Evolutionary conservation across 2,888 invertebrate species (phyloP), one percentile per base, ranked within the genome.

Genomic region (Teleiodes luculella): DNA sequence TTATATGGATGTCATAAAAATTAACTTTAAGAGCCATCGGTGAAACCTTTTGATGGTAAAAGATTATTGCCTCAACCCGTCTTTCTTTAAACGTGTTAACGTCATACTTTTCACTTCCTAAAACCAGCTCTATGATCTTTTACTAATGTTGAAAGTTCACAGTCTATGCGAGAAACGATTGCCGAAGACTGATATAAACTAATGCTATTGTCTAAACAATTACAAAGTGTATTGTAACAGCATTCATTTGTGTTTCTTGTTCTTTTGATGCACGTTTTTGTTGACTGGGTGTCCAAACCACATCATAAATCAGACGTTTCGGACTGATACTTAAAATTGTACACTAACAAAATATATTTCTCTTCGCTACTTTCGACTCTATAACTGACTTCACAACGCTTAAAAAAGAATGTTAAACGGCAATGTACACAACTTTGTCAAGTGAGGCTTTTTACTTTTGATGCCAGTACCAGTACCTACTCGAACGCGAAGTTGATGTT

Each of bases 191-290:
- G 53, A 59, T 64, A 54, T 56, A 57, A 65, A 63, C 53, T 65
- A 67, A 72, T 58, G 62, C 75, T 70, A 79, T 88, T 88, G 86
- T 87, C 83, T 88, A 87, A 88, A 88, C 88, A 88, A 88, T 88
- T 87, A 88, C 81, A 76, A 72, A 68, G 68, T 74, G 83, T 80
- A 86, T 87, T 86, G 87, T 87, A 83, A 73, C 73, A 73, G 72
- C 78, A 79, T 83, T 86, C 86, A 86, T 88, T 86, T 86, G 76
- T 80, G 80, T 86, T 80, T 75, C 83, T 86, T 84, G 81, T 84
- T 80, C 84, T 81, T 82, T 86, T 83, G 81, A 85, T 78, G 72
- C 69, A 67, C 71, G 80, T 80, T 83, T 86, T 84, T 85, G 84
- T 84, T 81, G 72, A 74, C 69, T 85, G 82, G 82, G 82, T 85